phyloP scores from a whole-genome alignment of 1,140 invertebrate species.

The Brachionus sp. region DNA sequence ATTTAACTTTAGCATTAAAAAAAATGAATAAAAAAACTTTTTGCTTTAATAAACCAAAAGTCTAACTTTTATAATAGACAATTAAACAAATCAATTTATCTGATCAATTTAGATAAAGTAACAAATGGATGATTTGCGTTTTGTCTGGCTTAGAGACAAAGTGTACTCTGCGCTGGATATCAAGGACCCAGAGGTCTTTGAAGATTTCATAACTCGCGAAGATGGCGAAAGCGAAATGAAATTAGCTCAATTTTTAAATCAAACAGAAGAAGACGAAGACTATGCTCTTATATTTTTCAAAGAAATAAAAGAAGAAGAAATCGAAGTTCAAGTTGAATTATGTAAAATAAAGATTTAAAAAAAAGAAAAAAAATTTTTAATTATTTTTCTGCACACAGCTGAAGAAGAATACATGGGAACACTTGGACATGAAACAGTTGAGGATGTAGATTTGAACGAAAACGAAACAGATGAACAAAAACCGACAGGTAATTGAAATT shows the following conservation, averaged over 20 bases:
- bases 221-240: conserved; percentile 56
- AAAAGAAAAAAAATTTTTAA: background rate
- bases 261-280: conserved; percentile 57
- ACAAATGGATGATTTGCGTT: conserved; percentile 59
- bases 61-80: background rate
- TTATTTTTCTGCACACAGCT: background rate
- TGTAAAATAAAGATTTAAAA: background rate
- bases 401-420: conserved; percentile 32
- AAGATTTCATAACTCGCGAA: conserved; percentile 57
- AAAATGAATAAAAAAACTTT: background rate
- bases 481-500: background rate
- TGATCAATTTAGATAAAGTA: background rate
- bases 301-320: conserved; percentile 56
- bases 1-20: background rate
- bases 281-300: conserved; percentile 58
- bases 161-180: conserved; percentile 55
- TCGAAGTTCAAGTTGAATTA: conserved; percentile 60
- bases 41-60: background rate
- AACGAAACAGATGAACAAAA: background rate
- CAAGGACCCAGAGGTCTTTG: conserved; percentile 54
- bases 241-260: conserved; percentile 58
- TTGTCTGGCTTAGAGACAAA: conserved; percentile 57
- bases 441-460: conserved; percentile 7
- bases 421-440: background rate
- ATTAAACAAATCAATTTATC: background rate